A percentile compares a stretch with the other conserved stretches of the same genome.
Conservation (phyloP, 64 coral and sea anemone genomes). For the Stylophora pistillata region DNA sequence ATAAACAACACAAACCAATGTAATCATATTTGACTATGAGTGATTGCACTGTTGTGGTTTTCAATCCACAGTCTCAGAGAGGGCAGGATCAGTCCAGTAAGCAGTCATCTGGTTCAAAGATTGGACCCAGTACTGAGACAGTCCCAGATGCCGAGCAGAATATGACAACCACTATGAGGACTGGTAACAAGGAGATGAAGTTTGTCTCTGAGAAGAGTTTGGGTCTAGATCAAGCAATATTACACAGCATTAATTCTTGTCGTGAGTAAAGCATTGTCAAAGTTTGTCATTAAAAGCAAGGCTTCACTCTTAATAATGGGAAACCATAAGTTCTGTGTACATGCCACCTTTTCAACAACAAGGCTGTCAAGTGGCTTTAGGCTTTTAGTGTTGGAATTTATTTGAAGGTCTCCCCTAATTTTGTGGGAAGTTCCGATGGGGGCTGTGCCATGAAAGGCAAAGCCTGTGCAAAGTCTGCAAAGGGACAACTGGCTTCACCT, state of each 20-base stretch:
- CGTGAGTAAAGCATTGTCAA: slow-evolving; percentile 45
- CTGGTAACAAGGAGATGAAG: slow-evolving; percentile 68
- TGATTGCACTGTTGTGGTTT: background rate
- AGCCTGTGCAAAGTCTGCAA: too few species aligned
- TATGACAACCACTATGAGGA: slow-evolving; percentile 11
- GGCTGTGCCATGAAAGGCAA: too few species aligned
- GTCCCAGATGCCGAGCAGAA: slow-evolving; percentile 67
- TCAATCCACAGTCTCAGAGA: slow-evolving; percentile 64
- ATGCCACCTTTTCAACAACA: background rate
- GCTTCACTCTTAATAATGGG: background rate
- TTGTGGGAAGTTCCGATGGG: too few species aligned
- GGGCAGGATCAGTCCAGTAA: slow-evolving; percentile 79
- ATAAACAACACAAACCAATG: too few species aligned
- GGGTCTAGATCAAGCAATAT: slow-evolving; percentile 90
- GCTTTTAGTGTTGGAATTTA: too few species aligned
- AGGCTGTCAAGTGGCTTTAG: background rate
- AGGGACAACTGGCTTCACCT: too few species aligned
- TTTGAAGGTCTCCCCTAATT: too few species aligned
- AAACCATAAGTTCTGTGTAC: background rate
- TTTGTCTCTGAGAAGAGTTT: slow-evolving; percentile 73
- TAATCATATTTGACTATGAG: too few species aligned
- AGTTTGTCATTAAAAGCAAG: background rate
- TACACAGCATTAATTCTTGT: slow-evolving; percentile 89
- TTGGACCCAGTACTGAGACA: slow-evolving; percentile 48
- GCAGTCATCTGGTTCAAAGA: slow-evolving; percentile 37